Evolutionary conservation across 2,888 invertebrate genomes (phyloP).

Genomic region (Myopa testacea): DNA sequence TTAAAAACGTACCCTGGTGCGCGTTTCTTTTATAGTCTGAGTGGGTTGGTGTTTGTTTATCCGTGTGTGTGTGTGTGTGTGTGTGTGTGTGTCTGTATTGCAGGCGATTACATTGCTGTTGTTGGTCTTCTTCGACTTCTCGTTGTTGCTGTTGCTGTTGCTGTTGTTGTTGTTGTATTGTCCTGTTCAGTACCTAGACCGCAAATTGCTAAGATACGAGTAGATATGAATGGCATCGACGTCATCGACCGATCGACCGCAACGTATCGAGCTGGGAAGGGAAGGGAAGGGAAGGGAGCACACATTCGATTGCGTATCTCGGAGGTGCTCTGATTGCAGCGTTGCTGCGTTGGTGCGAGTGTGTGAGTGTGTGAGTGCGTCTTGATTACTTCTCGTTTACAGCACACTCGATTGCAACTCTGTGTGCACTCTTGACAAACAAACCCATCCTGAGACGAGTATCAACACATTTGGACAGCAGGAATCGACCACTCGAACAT

Average conservation of each 20-base stretch:
- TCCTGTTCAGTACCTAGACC: neutral
- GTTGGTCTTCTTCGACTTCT: neutral
- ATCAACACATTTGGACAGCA: neutral
- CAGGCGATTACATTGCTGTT: slow-evolving; percentile 3
- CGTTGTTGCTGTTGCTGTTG: slow-evolving; percentile 13
- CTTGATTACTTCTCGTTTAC: neutral
- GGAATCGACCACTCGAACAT: neutral
- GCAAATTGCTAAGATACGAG: neutral
- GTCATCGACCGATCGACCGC: neutral
- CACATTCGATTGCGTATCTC: slow-evolving; percentile 2
- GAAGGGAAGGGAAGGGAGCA: too few species aligned
- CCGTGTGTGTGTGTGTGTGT: slow-evolving; percentile 3
- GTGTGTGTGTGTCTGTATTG: slow-evolving; percentile 11
- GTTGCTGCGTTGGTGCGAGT: neutral
- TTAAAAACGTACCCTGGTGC: slow-evolving; percentile 8
- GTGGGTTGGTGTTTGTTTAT: neutral
- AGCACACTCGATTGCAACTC: too few species aligned
- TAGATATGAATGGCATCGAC: neutral
- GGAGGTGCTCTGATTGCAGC: slow-evolving; percentile 9
- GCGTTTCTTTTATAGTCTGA: neutral
- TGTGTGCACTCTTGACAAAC: neutral
- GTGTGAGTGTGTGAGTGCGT: neutral
- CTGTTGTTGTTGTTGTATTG: slow-evolving; percentile 15
- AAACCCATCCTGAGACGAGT: neutral
- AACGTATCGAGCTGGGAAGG: neutral